These are phyloP conservation scores for Galerucella nymphaeae DNA, from an alignment of 2,888 invertebrate species.

Conservation along the genomic window DNA sequence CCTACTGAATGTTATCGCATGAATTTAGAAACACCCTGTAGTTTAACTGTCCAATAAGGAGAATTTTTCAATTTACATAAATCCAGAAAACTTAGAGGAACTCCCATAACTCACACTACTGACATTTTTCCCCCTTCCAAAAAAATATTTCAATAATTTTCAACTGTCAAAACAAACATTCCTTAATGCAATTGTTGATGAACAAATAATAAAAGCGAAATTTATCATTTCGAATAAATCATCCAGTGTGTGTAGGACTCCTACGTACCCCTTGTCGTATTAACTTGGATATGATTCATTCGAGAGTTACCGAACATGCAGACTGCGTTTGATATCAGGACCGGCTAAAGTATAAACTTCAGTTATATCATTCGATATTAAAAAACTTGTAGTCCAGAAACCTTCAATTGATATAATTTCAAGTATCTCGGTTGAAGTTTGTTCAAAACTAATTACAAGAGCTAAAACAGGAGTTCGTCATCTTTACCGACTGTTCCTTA, in stretches of 20 bases:
- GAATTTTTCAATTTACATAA: slow-evolving; percentile 26
- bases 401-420: no score
- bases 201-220: slow-evolving; percentile 42
- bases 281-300: slow-evolving; percentile 46
- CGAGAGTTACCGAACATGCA: slow-evolving; percentile 14
- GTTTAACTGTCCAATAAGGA: neutral
- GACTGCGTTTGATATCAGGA: slow-evolving; percentile 26
- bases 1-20: no score
- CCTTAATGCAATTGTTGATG: slow-evolving; percentile 44
- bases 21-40: no score
- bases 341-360: neutral
- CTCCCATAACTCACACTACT: slow-evolving; percentile 28
- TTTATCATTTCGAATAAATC: slow-evolving; percentile 44
- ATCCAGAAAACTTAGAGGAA: slow-evolving; percentile 18
- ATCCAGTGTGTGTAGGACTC: slow-evolving; percentile 32
- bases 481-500: no score
- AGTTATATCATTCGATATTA: no score
- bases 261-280: slow-evolving; percentile 45
- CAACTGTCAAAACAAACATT: slow-evolving; percentile 37
- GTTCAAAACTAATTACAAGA: no score
- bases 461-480: no score
- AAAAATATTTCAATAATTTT: slow-evolving; percentile 36
- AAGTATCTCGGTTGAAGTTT: no score
- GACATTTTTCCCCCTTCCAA: slow-evolving; percentile 1
- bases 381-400: no score